phyloP scores from a whole-genome alignment of 1,140 invertebrate genomes.

The Drosophila murphyi region DNA sequence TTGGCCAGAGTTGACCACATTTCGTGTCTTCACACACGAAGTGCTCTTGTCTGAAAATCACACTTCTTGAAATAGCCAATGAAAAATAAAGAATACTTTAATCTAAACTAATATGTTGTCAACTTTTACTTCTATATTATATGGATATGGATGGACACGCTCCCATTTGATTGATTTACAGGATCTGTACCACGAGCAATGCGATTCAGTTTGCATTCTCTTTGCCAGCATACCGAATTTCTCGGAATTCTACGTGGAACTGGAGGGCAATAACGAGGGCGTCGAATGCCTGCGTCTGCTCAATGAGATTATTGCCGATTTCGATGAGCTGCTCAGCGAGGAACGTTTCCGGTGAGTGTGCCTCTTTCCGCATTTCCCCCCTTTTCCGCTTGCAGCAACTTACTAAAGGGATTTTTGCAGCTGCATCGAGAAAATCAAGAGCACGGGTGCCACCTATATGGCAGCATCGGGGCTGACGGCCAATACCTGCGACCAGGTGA shows the following conservation, averaged over 20 bases:
- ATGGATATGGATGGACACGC: too few species aligned
- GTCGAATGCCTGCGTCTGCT: slow-evolving; percentile 96
- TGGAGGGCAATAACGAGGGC: slow-evolving; percentile 97
- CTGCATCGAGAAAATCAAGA: slow-evolving; percentile 99
- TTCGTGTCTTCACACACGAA: background rate
- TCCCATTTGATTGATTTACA: slow-evolving; percentile 77
- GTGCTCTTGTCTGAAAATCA: too few species aligned
- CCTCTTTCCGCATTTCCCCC: slow-evolving; percentile 2
- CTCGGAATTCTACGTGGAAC: slow-evolving; percentile 97
- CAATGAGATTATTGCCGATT: slow-evolving; percentile 99
- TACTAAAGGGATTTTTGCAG: slow-evolving; percentile 35
- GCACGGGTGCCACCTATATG: slow-evolving; percentile 98
- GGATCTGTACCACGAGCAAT: slow-evolving; percentile 98
- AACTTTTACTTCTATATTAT: too few species aligned
- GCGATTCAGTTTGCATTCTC: slow-evolving; percentile 97
- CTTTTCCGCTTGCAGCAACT: background rate
- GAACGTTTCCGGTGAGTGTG: slow-evolving; percentile 89
- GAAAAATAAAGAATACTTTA: too few species aligned
- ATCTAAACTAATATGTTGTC: too few species aligned
- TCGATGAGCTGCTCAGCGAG: slow-evolving; percentile 95
- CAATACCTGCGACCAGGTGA: slow-evolving; percentile 91
- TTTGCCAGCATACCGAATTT: slow-evolving; percentile 99
- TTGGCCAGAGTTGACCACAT: slow-evolving; percentile 9
- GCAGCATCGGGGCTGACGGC: slow-evolving; percentile 95
- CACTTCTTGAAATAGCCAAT: too few species aligned